phyloP scores from a whole-genome alignment of 2,888 invertebrate species.

The Eustalomyia histrio region DNA sequence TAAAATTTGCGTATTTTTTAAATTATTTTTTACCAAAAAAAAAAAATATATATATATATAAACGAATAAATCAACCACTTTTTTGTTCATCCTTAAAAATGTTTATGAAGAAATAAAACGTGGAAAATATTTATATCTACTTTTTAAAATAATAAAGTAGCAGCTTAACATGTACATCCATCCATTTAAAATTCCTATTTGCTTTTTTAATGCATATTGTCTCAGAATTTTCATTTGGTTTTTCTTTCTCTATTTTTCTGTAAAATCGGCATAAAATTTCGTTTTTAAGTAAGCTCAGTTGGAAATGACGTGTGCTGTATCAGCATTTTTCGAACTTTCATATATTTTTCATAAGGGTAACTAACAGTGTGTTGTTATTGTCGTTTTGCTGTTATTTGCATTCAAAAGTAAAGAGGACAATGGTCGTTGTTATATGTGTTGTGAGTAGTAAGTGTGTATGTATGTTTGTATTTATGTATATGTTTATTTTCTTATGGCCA shows the following conservation, averaged over 20 bases:
- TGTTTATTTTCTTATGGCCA: conserved; percentile 6
- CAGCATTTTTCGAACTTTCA: conserved; percentile 60
- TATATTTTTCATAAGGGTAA: conserved; percentile 32
- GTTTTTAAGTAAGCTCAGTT: conserved; percentile 60
- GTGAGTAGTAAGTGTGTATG: conserved; percentile 23
- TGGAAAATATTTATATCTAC: conserved; percentile 28
- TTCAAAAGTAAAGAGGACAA: conserved; percentile 18
- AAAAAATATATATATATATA: neutral
- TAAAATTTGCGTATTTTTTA: conserved; percentile 6
- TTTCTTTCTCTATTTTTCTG: conserved; percentile 35
- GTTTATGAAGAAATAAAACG: neutral
- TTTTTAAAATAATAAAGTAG: conserved; percentile 44
- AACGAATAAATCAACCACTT: conserved; percentile 34
- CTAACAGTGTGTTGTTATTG: conserved; percentile 27
- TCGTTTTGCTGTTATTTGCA: neutral
- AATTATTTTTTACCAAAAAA: neutral
- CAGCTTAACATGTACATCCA: conserved; percentile 45
- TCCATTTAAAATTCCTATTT: conserved; percentile 30
- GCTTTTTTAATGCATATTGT: conserved; percentile 43
- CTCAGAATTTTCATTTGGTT: conserved; percentile 27
- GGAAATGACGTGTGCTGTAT: conserved; percentile 67
- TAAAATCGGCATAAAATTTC: conserved; percentile 51
- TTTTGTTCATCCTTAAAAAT: conserved; percentile 5
- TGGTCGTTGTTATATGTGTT: conserved; percentile 35
- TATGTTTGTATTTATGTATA: conserved; percentile 26